Conservation (phyloP, 2,888 invertebrate species). For the Ennomos quercinarius region DNA sequence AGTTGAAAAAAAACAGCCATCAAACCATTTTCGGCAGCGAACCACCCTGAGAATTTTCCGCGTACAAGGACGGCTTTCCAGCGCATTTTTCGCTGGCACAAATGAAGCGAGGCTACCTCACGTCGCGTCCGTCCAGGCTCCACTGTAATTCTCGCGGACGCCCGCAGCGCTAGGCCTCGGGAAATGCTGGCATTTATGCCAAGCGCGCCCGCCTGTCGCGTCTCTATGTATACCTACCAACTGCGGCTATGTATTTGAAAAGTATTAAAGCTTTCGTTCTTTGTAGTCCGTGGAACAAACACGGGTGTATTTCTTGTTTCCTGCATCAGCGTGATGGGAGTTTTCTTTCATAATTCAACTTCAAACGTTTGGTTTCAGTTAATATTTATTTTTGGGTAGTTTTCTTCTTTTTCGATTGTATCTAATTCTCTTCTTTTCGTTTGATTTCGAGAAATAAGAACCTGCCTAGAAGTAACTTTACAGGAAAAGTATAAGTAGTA, state of each 20-base stretch:
- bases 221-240: constrained; percentile 8
- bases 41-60: constrained; percentile 25
- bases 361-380: too few relatives aligned
- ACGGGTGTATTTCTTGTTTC: too few relatives aligned
- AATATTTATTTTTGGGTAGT: too few relatives aligned
- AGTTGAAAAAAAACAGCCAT: too few relatives aligned
- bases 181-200: constrained; percentile 34
- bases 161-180: constrained; percentile 39
- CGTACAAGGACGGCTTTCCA: constrained; percentile 2
- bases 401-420: too few relatives aligned
- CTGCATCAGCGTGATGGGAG: too few relatives aligned
- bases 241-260: constrained; percentile 15
- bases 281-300: background rate
- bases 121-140: constrained; percentile 23
- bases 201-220: constrained; percentile 33
- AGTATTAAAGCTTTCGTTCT: constrained; percentile 25
- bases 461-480: too few relatives aligned
- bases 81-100: constrained; percentile 20
- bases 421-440: too few relatives aligned
- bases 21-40: constrained; percentile 20
- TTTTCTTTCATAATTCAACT: too few relatives aligned
- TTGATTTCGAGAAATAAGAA: too few relatives aligned
- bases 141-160: constrained; percentile 35
- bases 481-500: too few relatives aligned
- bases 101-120: constrained; percentile 19